These are phyloP conservation scores for Porites lobata DNA, from an alignment of 92 coral and sea anemone genomes.

Conservation along the genomic window DNA sequence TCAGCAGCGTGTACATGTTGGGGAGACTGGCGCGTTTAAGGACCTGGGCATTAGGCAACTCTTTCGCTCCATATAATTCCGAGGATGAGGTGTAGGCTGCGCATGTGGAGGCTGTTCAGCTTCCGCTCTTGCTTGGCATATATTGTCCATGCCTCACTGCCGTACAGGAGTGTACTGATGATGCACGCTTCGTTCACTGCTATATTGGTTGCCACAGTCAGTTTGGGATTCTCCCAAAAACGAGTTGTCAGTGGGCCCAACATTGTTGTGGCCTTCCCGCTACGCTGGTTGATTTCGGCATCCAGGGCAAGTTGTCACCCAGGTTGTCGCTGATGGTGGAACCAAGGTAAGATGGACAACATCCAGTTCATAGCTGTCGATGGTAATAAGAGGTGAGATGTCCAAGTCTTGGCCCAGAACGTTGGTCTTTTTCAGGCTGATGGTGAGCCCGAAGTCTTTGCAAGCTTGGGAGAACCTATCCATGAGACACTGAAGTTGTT, in stretches of 20 bases:
- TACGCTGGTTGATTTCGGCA: background rate
- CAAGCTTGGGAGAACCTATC: slow-evolving; percentile 49
- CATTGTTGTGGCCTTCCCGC: background rate
- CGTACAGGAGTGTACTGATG: background rate
- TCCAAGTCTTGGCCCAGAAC: slow-evolving; percentile 15
- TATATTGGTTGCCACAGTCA: background rate
- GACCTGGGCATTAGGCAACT: slow-evolving; percentile 36
- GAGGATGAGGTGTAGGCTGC: background rate
- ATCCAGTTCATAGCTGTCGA: slow-evolving; percentile 2
- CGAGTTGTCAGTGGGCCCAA: background rate
- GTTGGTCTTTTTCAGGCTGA: slow-evolving; percentile 67
- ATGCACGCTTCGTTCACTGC: background rate
- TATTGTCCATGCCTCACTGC: background rate
- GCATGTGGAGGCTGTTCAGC: background rate
- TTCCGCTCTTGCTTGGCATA: background rate
- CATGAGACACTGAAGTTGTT: slow-evolving; percentile 43
- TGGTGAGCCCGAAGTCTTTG: slow-evolving; percentile 57
- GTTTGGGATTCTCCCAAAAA: background rate
- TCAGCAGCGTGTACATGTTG: slow-evolving; percentile 57
- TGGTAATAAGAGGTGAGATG: slow-evolving; percentile 9
- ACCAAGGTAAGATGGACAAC: background rate
- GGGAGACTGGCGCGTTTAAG: slow-evolving; percentile 36
- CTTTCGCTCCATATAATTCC: background rate
- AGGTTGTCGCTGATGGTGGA: slow-evolving; percentile 43
- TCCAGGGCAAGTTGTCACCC: background rate